Evolutionary conservation across 2,797 vertebrate species (phyloP), one percentile per base, ranked within the genome.

Genomic region (Clamator glandarius): DNA sequence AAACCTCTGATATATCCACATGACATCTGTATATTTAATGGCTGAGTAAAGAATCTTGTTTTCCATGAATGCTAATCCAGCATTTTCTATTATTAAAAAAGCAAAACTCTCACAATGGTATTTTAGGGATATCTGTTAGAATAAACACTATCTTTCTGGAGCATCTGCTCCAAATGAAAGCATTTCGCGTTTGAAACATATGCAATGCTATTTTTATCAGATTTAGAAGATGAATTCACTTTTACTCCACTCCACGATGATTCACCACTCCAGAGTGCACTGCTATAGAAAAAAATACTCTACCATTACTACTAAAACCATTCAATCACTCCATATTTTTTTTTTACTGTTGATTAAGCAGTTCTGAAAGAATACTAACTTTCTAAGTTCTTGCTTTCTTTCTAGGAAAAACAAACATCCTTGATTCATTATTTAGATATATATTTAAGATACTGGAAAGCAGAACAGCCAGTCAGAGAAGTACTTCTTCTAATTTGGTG

Each of bases 271-370:
- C 25, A 41, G 11, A 75, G 35, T n/a, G 7, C 8, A 55, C 4
- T 46, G 29, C 5, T 5, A 46, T 17, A 3, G 33, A 46, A 31
- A 51, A 50, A 50, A 6, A 51, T 35, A 29, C 21, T 19, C 6
- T 18, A 57, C 1, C 6, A 41, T 5, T 31, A 15, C 1, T 24
- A 57, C 17, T 39, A 28, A 61, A 12, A 12, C 3, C 1, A 13
- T 28, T 28, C 61, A 35, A 31, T 33, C 4, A 31, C 4, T 52
- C 9, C 28, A 19, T 7, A n/a, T n/a, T n/a, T 5, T 33, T 41
- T 41, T 78, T 64, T 36, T 48, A 68, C 2, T 55, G 23, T 19
- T 72, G 12, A 41, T 55, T 76, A 41, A 29, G 12, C 7, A 48
- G 17, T n/a, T 73, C 48, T 68, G 29, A 74, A 78, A 57, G 4